These are phyloP conservation scores for Cistogaster globosa DNA, from an alignment of 2,888 invertebrate species.

Conservation along the genomic window DNA sequence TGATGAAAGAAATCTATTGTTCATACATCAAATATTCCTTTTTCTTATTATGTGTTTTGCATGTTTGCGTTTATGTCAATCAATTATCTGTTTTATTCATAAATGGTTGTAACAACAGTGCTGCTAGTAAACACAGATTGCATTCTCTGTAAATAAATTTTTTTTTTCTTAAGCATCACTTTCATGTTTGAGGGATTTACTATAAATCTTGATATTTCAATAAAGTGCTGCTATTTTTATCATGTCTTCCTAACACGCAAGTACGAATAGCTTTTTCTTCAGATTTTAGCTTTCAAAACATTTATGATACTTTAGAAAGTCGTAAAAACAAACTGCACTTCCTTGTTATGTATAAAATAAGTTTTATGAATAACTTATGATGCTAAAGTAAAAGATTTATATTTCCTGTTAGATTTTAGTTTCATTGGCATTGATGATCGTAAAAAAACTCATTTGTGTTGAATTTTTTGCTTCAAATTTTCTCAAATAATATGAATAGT, in stretches of 20 bases:
- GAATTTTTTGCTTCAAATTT: neutral
- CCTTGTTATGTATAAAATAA: neutral
- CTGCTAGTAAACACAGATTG: neutral
- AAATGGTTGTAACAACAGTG: neutral
- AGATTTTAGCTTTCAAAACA: constrained; percentile 16
- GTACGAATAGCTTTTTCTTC: neutral
- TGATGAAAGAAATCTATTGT: too few species aligned
- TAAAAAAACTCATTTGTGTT: neutral
- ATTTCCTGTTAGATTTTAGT: neutral
- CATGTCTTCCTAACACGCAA: constrained; percentile 28
- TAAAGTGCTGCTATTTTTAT: constrained; percentile 72
- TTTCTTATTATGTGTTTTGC: neutral
- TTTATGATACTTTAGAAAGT: constrained; percentile 23
- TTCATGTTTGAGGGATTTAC: constrained; percentile 61
- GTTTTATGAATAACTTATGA: constrained; percentile 15
- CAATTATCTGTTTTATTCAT: neutral
- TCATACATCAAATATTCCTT: too few species aligned
- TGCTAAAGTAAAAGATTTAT: neutral
- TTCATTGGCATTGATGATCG: neutral
- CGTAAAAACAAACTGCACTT: neutral
- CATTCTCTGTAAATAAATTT: constrained; percentile 40
- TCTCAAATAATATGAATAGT: neutral
- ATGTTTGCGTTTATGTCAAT: neutral
- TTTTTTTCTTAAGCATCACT: constrained; percentile 34
- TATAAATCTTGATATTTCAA: constrained; percentile 66